phyloP scores from a whole-genome alignment of 2,888 invertebrate species.

The Hyppa rectilinea region DNA sequence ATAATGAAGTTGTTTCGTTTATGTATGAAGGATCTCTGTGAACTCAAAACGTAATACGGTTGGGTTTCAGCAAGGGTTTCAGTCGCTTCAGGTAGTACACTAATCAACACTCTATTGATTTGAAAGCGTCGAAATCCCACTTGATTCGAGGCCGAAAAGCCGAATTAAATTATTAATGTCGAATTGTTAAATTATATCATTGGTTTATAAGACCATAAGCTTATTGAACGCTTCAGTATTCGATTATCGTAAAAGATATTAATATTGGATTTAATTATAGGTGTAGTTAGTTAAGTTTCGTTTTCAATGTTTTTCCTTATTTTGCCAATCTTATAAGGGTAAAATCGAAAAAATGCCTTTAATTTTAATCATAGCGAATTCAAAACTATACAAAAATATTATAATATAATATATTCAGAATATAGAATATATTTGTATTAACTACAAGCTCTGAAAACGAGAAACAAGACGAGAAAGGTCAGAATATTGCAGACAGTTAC shows the following conservation, averaged over 20 bases:
- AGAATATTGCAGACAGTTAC: no score
- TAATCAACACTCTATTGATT: background rate
- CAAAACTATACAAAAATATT: no score
- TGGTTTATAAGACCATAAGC: background rate
- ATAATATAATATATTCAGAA: no score
- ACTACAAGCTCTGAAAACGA: no score
- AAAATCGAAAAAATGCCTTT: background rate
- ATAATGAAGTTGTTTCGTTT: constrained; percentile 2
- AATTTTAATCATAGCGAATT: no score
- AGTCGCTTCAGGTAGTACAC: constrained; percentile 1
- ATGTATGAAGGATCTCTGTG: constrained; percentile 9
- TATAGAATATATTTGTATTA: no score
- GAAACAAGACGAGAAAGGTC: no score
- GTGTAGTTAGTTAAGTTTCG: background rate
- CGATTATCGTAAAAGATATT: background rate
- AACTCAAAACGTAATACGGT: constrained; percentile 6
- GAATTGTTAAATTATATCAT: background rate
- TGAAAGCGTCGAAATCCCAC: background rate
- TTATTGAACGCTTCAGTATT: background rate
- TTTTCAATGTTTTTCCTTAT: background rate
- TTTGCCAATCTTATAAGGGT: background rate
- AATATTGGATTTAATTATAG: background rate
- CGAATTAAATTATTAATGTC: background rate
- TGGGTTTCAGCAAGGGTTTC: background rate
- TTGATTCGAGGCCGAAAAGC: background rate